Conservation (phyloP, 2,113 vertebrate genomes). For the Bufo gargarizans region DNA sequence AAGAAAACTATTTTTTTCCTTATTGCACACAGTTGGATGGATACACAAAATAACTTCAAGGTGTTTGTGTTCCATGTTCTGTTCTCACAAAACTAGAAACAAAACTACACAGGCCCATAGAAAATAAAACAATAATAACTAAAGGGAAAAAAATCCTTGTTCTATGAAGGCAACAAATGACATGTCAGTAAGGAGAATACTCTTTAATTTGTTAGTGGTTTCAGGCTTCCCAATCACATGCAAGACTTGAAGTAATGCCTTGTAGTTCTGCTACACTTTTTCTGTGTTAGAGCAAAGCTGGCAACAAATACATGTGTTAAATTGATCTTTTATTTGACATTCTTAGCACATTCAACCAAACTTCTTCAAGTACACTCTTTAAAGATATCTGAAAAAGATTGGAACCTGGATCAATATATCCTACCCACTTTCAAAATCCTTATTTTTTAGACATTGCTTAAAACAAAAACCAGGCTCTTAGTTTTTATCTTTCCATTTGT, state of each 20-base stretch:
- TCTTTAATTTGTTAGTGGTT: conserved; percentile 1
- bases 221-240: background rate
- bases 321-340: conserved; percentile 22
- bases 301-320: conserved; percentile 33
- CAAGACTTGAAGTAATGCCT: background rate
- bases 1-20: background rate
- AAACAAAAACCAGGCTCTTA: conserved; percentile 40
- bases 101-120: background rate
- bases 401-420: conserved; percentile 35
- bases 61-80: background rate
- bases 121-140: background rate
- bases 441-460: conserved; percentile 21
- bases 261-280: background rate
- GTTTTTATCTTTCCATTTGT: conserved; percentile 20
- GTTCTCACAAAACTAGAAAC: background rate
- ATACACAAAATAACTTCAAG: conserved; percentile 5
- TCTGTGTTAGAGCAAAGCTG: conserved; percentile 2
- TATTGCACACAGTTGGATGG: background rate
- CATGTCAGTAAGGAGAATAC: background rate
- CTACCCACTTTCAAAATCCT: conserved; percentile 27
- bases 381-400: conserved; percentile 26
- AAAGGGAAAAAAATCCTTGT: background rate
- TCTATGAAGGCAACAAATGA: background rate
- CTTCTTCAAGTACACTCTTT: conserved; percentile 3
- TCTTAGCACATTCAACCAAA: conserved; percentile 18